phyloP scores from a whole-genome alignment of 2,888 invertebrate species.

The Nasonia oneida region DNA sequence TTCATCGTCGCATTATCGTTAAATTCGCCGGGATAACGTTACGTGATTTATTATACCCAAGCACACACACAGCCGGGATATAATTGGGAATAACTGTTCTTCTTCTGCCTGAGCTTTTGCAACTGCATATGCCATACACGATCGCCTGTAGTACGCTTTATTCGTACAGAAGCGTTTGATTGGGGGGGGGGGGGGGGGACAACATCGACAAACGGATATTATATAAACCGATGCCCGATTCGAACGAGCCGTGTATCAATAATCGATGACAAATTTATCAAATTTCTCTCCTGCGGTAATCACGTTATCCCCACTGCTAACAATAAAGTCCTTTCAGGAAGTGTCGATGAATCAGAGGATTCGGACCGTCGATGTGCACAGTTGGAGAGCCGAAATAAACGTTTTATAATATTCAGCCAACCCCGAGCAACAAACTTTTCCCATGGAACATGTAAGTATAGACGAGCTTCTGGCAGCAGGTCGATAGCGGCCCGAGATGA shows the following conservation, averaged over 20 bases:
- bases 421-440: neutral
- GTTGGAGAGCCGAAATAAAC: neutral
- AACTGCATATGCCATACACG: neutral
- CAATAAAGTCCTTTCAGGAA: neutral
- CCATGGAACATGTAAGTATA: neutral
- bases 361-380: neutral
- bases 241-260: slow-evolving; percentile 27
- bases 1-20: slow-evolving; percentile 54
- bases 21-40: slow-evolving; percentile 44
- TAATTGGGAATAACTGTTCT: slow-evolving; percentile 11
- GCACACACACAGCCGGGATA: neutral
- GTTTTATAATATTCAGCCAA: neutral
- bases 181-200: too few species aligned
- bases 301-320: neutral
- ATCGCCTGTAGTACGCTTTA: neutral
- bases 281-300: neutral
- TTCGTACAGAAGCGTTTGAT: neutral
- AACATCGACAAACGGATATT: neutral
- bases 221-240: neutral
- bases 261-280: slow-evolving; percentile 33
- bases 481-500: slow-evolving; percentile 1
- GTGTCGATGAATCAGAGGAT: neutral
- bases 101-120: neutral
- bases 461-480: neutral
- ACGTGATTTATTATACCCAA: slow-evolving; percentile 24